Percentiles rank a stretch among this genome's conserved stretches.
Conservation (phyloP, 2,113 vertebrate species). For the Sphaerodactylus townsendi region DNA sequence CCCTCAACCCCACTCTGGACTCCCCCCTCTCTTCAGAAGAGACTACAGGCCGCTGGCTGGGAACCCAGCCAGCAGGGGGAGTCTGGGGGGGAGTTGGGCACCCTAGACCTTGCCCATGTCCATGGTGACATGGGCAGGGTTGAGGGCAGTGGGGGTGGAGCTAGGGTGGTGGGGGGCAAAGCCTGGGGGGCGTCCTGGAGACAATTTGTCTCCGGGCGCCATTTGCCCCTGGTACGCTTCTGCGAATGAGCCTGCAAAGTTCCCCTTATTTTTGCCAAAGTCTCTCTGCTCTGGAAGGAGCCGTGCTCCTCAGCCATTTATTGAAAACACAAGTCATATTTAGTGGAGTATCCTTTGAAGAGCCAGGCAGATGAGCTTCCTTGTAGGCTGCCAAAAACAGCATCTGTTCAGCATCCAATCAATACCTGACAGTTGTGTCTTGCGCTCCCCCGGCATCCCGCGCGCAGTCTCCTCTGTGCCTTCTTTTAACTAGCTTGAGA, state of each 20-base stretch:
- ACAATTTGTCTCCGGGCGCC: no score
- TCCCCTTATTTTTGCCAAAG: neutral
- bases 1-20: no score
- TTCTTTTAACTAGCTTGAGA: conserved; percentile 3
- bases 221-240: no score
- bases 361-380: neutral
- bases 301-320: neutral
- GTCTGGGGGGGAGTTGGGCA: no score
- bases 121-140: no score
- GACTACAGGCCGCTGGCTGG: no score
- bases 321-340: neutral
- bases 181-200: no score
- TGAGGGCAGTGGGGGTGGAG: no score
- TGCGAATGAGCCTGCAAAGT: neutral
- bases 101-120: no score
- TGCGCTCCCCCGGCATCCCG: neutral
- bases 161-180: no score
- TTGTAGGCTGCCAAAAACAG: conserved; percentile 25
- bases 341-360: conserved; percentile 35
- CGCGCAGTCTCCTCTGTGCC: neutral
- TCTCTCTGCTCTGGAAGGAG: neutral
- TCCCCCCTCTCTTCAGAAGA: no score
- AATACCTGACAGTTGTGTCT: conserved; percentile 23
- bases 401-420: conserved; percentile 34
- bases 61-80: no score